Base-by-base conservation (phyloP, 2,113 vertebrate species). In the Uropsilus gracilis region DNA sequence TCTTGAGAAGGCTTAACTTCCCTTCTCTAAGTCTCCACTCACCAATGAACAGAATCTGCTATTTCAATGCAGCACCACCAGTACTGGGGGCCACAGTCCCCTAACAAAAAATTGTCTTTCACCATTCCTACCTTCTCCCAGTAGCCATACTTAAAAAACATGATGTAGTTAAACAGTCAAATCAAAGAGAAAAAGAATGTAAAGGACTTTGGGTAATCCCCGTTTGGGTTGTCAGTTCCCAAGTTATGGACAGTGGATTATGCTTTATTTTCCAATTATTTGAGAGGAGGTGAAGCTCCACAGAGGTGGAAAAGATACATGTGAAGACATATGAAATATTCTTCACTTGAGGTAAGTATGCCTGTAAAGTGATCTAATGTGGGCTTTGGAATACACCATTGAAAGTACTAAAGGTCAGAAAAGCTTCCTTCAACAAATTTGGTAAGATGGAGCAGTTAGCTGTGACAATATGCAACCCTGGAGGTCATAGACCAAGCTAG, bases 401-500 rank as follows among this genome's bases (percentile, higher is more conserved):
- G 64, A 85, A 95, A 77, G 90, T 55, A 96, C 39, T 42, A 95
- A 97, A 96, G 97, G 97, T 98, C 97, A 97, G 95, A 94, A 96
- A 97, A 95, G 92, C 96, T 97, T 97, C 96, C 96, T 97, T 98
- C 95, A 95, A 95, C 97, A 93, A 86, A 96, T 98, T 97, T 96
- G 96, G 95, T 97, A 97, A 98, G 97, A 93, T 80, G 93, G 94
- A 92, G 90, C 96, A 95, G 96, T 98, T 97, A 97, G 96, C 96
- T 98, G 69, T 98, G 95, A 97, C 97, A 92, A 64, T 69, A 68
- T 94, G 96, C 96, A 97, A 93, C 95, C 96, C 97, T 97, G 95
- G 97, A 98, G 97, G 98, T 97, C 97, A 96, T 82, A 97, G 97
- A 98, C 97, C 91, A 96, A 90, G 96, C 91, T 92, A 66, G 95